A percentile compares a stretch with the other conserved stretches of the same genome.
These are phyloP conservation scores for Pollenia griseotomentosa DNA, from an alignment of 2,888 invertebrate genomes.

Conservation along the genomic window DNA sequence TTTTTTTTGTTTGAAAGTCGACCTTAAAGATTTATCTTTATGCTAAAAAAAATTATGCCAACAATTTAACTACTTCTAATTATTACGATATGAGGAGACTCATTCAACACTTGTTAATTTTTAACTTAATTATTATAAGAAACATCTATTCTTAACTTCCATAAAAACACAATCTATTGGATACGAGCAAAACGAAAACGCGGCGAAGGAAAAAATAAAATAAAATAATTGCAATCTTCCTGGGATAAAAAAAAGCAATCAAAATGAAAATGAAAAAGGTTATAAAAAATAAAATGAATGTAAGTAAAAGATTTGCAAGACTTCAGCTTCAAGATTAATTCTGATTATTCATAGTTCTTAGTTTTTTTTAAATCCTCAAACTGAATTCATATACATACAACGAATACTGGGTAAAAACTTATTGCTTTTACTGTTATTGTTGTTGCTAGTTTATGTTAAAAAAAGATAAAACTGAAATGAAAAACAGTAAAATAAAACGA, in stretches of 20 bases:
- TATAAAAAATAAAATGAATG: conserved; percentile 1
- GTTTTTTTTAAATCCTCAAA: not conserved
- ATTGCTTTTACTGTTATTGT: not conserved
- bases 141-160: too few relatives aligned
- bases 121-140: too few relatives aligned
- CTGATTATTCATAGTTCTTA: conserved; percentile 60
- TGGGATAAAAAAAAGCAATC: not conserved
- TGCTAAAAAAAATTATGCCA: too few relatives aligned
- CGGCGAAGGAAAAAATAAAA: too few relatives aligned
- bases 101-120: too few relatives aligned
- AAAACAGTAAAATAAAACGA: conserved; percentile 28
- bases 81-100: too few relatives aligned
- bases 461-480: conserved; percentile 6
- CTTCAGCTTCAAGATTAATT: conserved; percentile 53
- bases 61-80: too few relatives aligned
- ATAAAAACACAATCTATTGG: too few relatives aligned
- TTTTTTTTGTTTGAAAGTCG: too few relatives aligned
- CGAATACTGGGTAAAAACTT: not conserved
- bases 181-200: too few relatives aligned
- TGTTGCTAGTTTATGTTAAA: not conserved
- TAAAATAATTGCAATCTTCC: not conserved
- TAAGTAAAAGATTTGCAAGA: conserved; percentile 34
- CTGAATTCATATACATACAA: not conserved
- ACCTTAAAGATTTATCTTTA: too few relatives aligned
- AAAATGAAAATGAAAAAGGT: not conserved